Conservation (phyloP, 1,140 invertebrate genomes). For the Aricia agestis region DNA sequence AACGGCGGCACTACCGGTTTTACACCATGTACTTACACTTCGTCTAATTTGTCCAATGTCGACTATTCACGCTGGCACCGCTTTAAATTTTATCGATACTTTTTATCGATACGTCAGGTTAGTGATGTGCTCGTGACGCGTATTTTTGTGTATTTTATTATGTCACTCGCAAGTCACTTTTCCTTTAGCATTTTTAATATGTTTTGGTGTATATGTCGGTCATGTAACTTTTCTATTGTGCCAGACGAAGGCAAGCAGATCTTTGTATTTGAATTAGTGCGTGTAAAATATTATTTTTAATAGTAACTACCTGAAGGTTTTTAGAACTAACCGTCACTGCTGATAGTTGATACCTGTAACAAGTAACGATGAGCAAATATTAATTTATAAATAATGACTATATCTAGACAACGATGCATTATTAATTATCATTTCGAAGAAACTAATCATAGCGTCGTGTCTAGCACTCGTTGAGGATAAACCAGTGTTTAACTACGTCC, state of each 20-base stretch:
- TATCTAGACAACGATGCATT: neutral
- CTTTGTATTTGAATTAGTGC: no score
- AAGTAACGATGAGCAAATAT: neutral
- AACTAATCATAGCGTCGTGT: neutral
- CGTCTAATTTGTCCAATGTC: slow-evolving; percentile 56
- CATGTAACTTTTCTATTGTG: no score
- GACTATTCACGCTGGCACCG: slow-evolving; percentile 31
- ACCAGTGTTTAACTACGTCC: neutral
- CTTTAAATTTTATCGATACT: slow-evolving; percentile 15
- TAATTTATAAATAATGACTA: slow-evolving; percentile 2
- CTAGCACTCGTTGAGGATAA: neutral
- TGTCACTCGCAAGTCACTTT: no score
- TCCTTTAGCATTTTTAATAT: no score
- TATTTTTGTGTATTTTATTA: neutral
- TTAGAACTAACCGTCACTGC: no score
- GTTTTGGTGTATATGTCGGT: no score
- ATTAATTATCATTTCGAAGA: slow-evolving; percentile 1
- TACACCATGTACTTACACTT: slow-evolving; percentile 49
- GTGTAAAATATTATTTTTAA: no score
- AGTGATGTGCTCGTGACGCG: neutral
- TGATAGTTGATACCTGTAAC: neutral
- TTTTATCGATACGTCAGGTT: slow-evolving; percentile 15
- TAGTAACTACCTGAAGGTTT: no score
- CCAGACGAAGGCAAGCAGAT: no score
- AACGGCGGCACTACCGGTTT: slow-evolving; percentile 69